phyloP scores from a whole-genome alignment of 2,797 vertebrate species.

The Crotalus adamanteus region DNA sequence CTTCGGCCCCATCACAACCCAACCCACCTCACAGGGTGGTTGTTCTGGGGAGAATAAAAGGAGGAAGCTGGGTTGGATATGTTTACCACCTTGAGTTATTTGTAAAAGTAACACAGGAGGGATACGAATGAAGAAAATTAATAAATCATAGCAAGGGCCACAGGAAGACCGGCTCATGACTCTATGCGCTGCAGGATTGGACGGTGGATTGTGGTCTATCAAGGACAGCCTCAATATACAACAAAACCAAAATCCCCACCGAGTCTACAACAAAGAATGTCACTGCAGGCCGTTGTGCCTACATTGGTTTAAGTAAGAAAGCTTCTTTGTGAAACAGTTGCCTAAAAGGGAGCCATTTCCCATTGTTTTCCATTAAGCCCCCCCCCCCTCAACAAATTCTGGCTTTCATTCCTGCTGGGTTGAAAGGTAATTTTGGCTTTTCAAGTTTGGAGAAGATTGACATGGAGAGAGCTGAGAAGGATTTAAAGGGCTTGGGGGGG shows the following conservation, averaged over 20 bases:
- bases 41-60: too few species aligned
- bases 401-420: neutral
- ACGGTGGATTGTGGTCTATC: too few species aligned
- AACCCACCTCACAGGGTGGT: too few species aligned
- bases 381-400: neutral
- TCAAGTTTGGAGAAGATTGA: neutral
- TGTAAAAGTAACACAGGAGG: too few species aligned
- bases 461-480: neutral
- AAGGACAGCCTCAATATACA: neutral
- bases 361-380: neutral
- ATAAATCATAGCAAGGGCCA: neutral
- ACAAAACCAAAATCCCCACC: neutral
- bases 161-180: neutral
- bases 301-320: neutral
- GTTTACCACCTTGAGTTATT: too few species aligned
- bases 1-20: too few species aligned
- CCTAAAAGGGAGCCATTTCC: neutral
- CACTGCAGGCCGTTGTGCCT: neutral
- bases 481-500: neutral
- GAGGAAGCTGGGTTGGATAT: too few species aligned
- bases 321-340: neutral
- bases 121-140: too few species aligned
- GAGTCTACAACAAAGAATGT: neutral
- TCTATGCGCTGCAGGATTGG: neutral
- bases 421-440: neutral